phyloP scores from a whole-genome alignment of 2,113 vertebrate species.

The Aythya baeri region DNA sequence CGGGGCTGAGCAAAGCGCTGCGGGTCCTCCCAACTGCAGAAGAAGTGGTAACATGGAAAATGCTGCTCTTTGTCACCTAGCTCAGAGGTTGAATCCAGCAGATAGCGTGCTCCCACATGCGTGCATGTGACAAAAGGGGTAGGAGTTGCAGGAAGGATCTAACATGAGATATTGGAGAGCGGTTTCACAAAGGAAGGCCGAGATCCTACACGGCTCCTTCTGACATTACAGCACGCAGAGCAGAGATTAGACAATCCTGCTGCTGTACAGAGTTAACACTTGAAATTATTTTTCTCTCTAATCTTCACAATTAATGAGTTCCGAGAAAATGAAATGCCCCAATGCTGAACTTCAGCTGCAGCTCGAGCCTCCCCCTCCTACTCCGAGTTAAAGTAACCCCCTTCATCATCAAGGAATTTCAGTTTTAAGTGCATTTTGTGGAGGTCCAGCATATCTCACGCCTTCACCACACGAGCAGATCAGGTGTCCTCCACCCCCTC shows the following conservation, averaged over 20 bases:
- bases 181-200: not conserved
- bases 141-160: not conserved
- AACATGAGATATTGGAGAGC: not conserved
- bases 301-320: not conserved
- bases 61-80: not conserved
- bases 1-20: fast-evolving
- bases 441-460: not conserved
- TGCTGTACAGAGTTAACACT: not conserved
- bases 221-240: not conserved
- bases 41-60: fast-evolving
- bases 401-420: not conserved
- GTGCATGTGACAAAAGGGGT: not conserved
- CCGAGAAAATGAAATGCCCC: not conserved
- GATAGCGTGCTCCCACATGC: fast-evolving
- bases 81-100: not conserved
- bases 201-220: not conserved
- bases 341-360: not conserved
- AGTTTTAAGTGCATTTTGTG: not conserved
- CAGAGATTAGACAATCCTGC: not conserved
- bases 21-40: fast-evolving
- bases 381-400: not conserved
- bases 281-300: not conserved
- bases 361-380: not conserved
- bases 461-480: not conserved
- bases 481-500: not conserved